phyloP scores from a whole-genome alignment of 1,140 invertebrate genomes.

The Calycopis cecrops region DNA sequence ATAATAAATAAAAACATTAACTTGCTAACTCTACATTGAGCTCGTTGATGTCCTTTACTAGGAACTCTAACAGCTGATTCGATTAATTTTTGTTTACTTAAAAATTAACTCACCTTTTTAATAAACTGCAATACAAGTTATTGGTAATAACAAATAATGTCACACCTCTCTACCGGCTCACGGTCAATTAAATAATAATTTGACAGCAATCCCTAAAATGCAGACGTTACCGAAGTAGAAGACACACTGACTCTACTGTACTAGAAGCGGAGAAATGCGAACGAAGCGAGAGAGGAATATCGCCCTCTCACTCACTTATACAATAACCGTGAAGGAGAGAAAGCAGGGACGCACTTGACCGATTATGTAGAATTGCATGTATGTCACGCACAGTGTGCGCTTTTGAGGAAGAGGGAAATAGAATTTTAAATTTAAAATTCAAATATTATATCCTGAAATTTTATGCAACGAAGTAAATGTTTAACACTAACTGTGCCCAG shows the following conservation, averaged over 20 bases:
- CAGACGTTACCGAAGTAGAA: conserved; percentile 48
- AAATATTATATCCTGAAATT: background rate
- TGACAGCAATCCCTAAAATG: conserved; percentile 52
- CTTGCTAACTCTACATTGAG: background rate
- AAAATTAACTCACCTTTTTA: conserved; percentile 27
- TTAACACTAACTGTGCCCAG: too few relatives aligned
- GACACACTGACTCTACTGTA: conserved; percentile 53
- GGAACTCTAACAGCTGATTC: background rate
- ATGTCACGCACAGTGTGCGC: conserved; percentile 41
- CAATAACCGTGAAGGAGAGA: conserved; percentile 37
- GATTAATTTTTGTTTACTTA: too few relatives aligned
- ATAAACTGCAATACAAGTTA: conserved; percentile 2
- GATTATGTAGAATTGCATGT: conserved; percentile 56
- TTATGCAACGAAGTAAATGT: background rate
- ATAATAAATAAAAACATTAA: background rate
- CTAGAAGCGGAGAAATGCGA: conserved; percentile 59
- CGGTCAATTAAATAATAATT: conserved; percentile 52
- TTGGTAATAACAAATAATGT: conserved; percentile 24
- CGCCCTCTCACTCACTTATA: conserved; percentile 41
- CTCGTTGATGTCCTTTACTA: conserved; percentile 46
- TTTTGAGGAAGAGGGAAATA: conserved; percentile 18
- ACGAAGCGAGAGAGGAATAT: conserved; percentile 59
- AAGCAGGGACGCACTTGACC: conserved; percentile 48
- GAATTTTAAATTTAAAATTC: conserved; percentile 8
- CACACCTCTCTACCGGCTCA: conserved; percentile 43